These are phyloP conservation scores for Holothuria scabra DNA, from an alignment of 53 echinoderm and acorn worm species.

Conservation along the genomic window DNA sequence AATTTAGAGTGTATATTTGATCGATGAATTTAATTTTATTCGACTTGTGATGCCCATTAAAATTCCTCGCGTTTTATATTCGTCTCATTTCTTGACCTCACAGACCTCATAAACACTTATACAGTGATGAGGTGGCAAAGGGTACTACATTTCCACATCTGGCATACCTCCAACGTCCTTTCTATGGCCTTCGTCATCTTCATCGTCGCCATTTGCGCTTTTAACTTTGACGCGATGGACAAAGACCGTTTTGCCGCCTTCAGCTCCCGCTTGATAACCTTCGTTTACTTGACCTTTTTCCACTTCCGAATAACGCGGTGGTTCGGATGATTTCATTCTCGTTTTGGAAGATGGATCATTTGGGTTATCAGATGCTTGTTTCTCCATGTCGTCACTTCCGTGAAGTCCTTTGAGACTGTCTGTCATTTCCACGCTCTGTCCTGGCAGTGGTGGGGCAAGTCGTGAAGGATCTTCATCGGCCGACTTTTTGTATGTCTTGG, in stretches of 20 bases:
- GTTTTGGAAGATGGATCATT: not conserved
- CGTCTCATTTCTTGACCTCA: no score
- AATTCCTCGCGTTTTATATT: no score
- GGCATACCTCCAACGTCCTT: slow-evolving; percentile 14
- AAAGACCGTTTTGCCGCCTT: not conserved
- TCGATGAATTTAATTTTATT: no score
- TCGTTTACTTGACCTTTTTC: not conserved
- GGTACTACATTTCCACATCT: not conserved
- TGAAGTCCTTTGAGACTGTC: not conserved
- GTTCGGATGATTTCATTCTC: not conserved
- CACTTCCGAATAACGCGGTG: not conserved
- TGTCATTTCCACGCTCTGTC: slow-evolving; percentile 34
- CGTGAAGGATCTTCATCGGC: not conserved
- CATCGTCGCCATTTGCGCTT: slow-evolving; percentile 11
- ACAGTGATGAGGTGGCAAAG: no score
- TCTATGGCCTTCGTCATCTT: not conserved
- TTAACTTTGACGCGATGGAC: slow-evolving; percentile 13
- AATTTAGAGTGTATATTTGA: no score
- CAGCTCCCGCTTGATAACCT: slow-evolving; percentile 8
- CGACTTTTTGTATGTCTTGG: slow-evolving; percentile 1
- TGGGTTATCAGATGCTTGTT: no score
- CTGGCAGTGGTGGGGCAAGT: not conserved
- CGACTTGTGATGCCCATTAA: no score
- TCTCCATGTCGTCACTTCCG: not conserved
- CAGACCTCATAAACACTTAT: no score